Base-by-base conservation (phyloP, 1,140 invertebrate species). In the Hydropsyche tenuis region DNA sequence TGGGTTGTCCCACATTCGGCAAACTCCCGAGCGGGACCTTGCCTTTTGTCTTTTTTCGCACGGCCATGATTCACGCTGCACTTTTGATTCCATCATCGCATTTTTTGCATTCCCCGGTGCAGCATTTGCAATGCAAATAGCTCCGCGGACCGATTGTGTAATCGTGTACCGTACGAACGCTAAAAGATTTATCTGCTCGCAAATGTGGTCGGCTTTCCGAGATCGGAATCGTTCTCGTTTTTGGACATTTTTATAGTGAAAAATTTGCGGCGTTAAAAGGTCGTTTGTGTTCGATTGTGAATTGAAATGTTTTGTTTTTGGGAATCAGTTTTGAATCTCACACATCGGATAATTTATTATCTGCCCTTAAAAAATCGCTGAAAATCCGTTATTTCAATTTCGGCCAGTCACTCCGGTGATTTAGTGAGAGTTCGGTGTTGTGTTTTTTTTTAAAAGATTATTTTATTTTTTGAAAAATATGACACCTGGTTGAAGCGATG, bases 401-500 rank as follows among this genome's bases (percentile, higher is more conserved):
- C 7, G 2, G 9, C 20, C 4, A 23, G 25, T 23, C 53, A 60
- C 18, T 22, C 53, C 18, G 22, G 25, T 22, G 20, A 60, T 60
- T 60, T 23, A 60, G 25, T 23, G 11, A 51, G 14, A 51, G 3
- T 14, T 5, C 14, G 14, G 5, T n/a, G 14, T 5, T 14, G 48
- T 14, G 14, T 51, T 14, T 5, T 51, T 5, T 51, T n/a, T 51
- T 51, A 5, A 51, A 51, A 51, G 5, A 51, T 5, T 16, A 51
- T 51, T 5, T 51, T 5, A 51, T 5, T 16, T 4, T n/a, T 5
- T 5, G 14, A 62, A 16, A 23, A 16, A 14, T n/a, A 12, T 18
- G 27, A 69, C 66, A 69, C 66, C 66, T 69, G 66, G 66, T 18
- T 2, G 45, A 60, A n/a, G 42, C 66, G 45, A 69, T 69, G 46